phyloP scores from a whole-genome alignment of 2,888 invertebrate genomes.

The Quadriops clusia region DNA sequence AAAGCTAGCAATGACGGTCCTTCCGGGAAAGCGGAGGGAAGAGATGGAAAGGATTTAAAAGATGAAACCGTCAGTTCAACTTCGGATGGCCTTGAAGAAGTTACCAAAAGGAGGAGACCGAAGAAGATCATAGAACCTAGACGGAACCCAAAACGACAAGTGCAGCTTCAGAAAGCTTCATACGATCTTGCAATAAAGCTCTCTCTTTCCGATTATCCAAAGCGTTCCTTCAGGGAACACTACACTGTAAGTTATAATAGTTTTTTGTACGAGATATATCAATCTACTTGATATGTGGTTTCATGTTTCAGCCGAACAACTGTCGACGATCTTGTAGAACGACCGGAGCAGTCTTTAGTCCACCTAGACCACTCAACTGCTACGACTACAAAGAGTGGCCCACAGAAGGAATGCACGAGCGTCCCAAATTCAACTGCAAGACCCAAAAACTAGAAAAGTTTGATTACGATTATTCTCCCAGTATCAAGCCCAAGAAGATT shows the following conservation, averaged over 20 bases:
- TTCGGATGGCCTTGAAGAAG: conserved; percentile 6
- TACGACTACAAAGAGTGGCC: conserved; percentile 24
- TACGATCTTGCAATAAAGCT: conserved; percentile 16
- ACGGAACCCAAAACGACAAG: conserved; percentile 22
- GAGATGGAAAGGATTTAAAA: conserved; percentile 7
- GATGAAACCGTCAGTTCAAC: conserved; percentile 1
- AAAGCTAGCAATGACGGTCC: conserved; percentile 10
- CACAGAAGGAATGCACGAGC: conserved; percentile 27
- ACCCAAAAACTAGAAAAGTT: conserved; percentile 28
- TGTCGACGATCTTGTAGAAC: conserved; percentile 16
- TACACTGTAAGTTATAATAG: conserved; percentile 8
- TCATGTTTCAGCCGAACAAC: conserved; percentile 1
- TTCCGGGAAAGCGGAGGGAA: conserved; percentile 6
- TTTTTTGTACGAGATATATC: conserved; percentile 3
- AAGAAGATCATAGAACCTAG: conserved; percentile 10
- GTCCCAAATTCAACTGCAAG: conserved; percentile 27
- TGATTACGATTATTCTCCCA: conserved; percentile 15
- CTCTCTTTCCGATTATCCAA: conserved; percentile 12
- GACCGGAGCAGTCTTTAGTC: conserved; percentile 18
- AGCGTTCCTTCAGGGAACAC: conserved; percentile 1
- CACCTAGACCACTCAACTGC: conserved; percentile 16
- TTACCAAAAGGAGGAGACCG: conserved; percentile 6
- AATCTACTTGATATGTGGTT: not conserved
- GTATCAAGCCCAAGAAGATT: conserved; percentile 8
- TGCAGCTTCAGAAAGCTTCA: conserved; percentile 20